Evolutionary conservation across 2,113 vertebrate species (phyloP).

Genomic region (Cnemophilus loriae): DNA sequence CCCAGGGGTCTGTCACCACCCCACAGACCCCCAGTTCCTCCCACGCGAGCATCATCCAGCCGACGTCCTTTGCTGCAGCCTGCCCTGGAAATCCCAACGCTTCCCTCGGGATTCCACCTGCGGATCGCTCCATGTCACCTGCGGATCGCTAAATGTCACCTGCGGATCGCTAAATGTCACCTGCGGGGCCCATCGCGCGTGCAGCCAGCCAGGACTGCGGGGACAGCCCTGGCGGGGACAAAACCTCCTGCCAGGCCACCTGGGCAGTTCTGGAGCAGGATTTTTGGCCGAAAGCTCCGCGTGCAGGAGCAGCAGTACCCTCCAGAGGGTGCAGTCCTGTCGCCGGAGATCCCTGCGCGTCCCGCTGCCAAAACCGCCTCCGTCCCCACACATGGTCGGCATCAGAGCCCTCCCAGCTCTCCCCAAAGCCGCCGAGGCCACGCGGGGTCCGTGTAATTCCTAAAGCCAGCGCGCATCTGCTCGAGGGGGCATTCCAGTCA

Average conservation of each 20-base stretch:
- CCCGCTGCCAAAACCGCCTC: not conserved
- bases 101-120: not conserved
- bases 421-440: not conserved
- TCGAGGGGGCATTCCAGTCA: constrained; percentile 16
- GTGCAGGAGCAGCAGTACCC: constrained; percentile 19
- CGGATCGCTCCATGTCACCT: fast-evolving
- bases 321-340: constrained; percentile 45
- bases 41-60: fast-evolving
- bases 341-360: not conserved
- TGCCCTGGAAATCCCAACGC: fast-evolving
- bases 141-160: not conserved
- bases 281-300: fast-evolving
- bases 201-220: fast-evolving
- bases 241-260: not conserved
- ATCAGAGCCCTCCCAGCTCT: not conserved
- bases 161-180: not conserved
- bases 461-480: not conserved
- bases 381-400: not conserved
- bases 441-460: not conserved
- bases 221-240: not conserved
- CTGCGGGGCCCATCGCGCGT: fast-evolving
- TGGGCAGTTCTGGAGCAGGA: fast-evolving
- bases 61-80: fast-evolving
- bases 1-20: fast-evolving
- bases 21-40: not conserved